Evolutionary conservation across 2,797 vertebrate species (phyloP), one percentile per base, ranked within the genome.

Genomic region (Margarornis squamiger): DNA sequence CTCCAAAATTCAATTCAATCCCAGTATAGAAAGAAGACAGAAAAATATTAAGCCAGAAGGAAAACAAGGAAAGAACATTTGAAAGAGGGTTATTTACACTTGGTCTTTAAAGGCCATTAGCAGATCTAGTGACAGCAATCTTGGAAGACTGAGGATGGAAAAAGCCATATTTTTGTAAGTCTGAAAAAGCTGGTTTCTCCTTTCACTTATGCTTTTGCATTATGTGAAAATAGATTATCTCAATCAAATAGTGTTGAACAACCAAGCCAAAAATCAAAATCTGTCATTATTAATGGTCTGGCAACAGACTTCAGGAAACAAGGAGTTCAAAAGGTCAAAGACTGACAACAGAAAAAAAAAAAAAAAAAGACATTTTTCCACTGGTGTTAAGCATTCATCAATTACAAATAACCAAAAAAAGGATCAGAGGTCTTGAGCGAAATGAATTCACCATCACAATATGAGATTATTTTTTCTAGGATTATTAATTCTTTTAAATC

Each of bases 401-500:
- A 49, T 52, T 59, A 85, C 19, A 93, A 94, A 93, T 30, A 88
- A 94, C 26, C 27, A 74, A 41, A 93, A 79, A 82, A 84, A 63
- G 24, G 61, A 94, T 76, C 55, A 80, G 20, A 77, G 63, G 27
- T 77, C 71, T 79, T 68, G 15, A 80, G 38, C 19, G 67, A 86
- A 96, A 81, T 61, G 0, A 76, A 82, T 66, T 73, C 3, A 84
- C 62, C 55, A 73, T 1, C 75, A 24, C 48, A 79, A 10, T 52
- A 88, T 10, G 9, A 72, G 21, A 78, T 82, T 32, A 51, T 81
- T 91, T 94, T 73, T 61, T 66, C 48, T 63, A 71, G 26, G 43
- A 36, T 74, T 70, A 32, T 3, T 82, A 84, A 58, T 41, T 73
- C 23, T 76, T 78, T 79, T n/a, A 39, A 82, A 89, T 71, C 26